phyloP scores from a whole-genome alignment of 2,888 invertebrate species.

The Strigamia transsilvanica region DNA sequence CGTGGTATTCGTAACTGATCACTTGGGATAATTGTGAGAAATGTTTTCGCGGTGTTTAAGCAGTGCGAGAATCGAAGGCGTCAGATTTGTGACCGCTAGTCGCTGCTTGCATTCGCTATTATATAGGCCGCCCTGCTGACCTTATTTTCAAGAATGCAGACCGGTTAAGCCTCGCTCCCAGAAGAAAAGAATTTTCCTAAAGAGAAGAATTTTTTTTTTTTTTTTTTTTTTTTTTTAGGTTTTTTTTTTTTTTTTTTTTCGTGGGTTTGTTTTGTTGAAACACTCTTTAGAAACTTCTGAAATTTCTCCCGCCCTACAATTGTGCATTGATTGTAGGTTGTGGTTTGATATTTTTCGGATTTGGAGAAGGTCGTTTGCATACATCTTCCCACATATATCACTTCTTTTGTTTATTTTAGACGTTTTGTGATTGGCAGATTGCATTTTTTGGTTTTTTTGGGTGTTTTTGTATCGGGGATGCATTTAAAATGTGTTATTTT shows the following conservation, averaged over 20 bases:
- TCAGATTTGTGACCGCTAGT: slow-evolving; percentile 54
- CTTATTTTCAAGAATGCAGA: slow-evolving; percentile 51
- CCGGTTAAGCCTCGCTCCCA: slow-evolving; percentile 38
- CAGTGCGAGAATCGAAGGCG: background rate
- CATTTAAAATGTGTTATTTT: too few relatives aligned
- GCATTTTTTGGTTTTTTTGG: too few relatives aligned
- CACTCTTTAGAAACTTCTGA: background rate
- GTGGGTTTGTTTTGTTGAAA: background rate
- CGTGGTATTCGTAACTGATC: background rate
- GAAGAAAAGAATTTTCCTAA: slow-evolving; percentile 38
- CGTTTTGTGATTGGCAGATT: too few relatives aligned
- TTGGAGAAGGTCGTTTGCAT: background rate
- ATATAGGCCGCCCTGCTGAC: slow-evolving; percentile 53
- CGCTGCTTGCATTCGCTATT: slow-evolving; percentile 50
- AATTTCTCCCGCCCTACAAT: slow-evolving; percentile 23
- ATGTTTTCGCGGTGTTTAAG: background rate
- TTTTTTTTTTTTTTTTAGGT: too few relatives aligned
- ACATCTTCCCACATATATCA: background rate
- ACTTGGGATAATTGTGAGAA: background rate
- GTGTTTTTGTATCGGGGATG: too few relatives aligned
- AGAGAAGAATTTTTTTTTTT: too few relatives aligned
- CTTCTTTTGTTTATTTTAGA: background rate
- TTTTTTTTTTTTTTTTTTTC: too few relatives aligned
- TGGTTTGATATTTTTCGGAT: background rate
- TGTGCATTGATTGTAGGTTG: background rate